A percentile compares a stretch with the other conserved stretches of the same genome.
Conservation (phyloP, 2,113 vertebrate species). For the Lagenorhynchus albirostris region DNA sequence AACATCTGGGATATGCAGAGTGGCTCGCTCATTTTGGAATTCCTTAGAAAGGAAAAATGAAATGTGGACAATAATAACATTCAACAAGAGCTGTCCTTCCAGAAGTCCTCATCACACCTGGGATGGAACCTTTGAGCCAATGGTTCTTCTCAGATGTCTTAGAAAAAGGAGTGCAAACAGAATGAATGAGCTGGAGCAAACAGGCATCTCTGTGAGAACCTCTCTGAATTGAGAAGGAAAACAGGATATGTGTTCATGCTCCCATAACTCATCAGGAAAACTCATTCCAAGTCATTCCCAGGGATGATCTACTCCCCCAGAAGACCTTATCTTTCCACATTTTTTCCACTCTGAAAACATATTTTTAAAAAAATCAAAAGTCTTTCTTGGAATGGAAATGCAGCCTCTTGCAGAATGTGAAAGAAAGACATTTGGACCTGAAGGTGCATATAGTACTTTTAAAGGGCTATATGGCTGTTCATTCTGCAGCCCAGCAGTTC, state of each 20-base stretch:
- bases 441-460: constrained; percentile 10
- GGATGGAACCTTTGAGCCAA: constrained; percentile 58
- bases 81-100: constrained; percentile 71
- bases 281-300: constrained; percentile 69
- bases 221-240: constrained; percentile 56
- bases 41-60: constrained; percentile 58
- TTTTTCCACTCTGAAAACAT: constrained; percentile 58
- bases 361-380: background rate
- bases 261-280: constrained; percentile 77
- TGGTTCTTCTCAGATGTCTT: constrained; percentile 71
- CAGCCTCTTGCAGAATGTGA: constrained; percentile 25
- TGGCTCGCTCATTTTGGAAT: constrained; percentile 51
- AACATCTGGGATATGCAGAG: constrained; percentile 65
- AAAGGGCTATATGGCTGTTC: background rate
- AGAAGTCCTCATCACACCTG: constrained; percentile 74
- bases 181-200: constrained; percentile 60
- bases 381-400: constrained; percentile 52
- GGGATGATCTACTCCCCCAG: constrained; percentile 65
- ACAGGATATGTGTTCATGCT: constrained; percentile 75
- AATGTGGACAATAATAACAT: constrained; percentile 59
- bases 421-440: constrained; percentile 63
- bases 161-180: constrained; percentile 50
- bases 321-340: constrained; percentile 59
- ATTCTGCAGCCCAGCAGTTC: background rate
- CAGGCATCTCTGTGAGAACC: constrained; percentile 63